Evolutionary conservation across 1,140 invertebrate species (phyloP).

Genomic region (Drosophila bifasciata): DNA sequence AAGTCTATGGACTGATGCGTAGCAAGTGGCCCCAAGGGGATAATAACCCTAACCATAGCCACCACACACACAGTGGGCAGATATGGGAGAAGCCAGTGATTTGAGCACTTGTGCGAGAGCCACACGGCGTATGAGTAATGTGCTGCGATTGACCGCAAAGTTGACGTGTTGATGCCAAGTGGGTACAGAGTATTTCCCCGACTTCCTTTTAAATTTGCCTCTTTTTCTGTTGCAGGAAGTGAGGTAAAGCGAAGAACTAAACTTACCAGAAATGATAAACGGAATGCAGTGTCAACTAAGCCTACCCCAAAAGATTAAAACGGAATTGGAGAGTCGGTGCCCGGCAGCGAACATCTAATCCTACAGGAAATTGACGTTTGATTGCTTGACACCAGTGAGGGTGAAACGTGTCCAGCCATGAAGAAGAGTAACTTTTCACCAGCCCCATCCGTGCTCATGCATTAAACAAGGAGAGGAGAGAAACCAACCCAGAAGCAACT

Average conservation of each 20-base stretch:
- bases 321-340: not conserved
- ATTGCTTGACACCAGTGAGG: conserved; percentile 18
- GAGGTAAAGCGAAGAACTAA: conserved; percentile 3
- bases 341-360: conserved; percentile 10
- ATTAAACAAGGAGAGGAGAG: conserved; percentile 38
- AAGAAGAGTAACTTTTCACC: conserved; percentile 22
- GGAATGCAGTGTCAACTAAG: conserved; percentile 19
- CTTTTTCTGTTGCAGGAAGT: not conserved
- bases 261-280: not conserved
- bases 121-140: conserved; percentile 68
- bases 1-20: conserved; percentile 61
- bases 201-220: conserved; percentile 27
- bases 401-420: conserved; percentile 32
- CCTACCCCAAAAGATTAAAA: not conserved
- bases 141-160: conserved; percentile 46
- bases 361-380: conserved; percentile 39
- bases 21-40: conserved; percentile 69
- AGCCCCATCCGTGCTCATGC: conserved; percentile 30
- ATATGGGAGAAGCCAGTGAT: conserved; percentile 28
- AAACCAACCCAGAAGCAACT: conserved; percentile 3
- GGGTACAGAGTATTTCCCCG: conserved; percentile 17
- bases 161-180: no score
- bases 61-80: conserved; percentile 16
- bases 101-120: conserved; percentile 27
- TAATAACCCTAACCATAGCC: conserved; percentile 61